Percentiles rank a stretch among this genome's conserved stretches.
Evolutionary conservation across 2,113 vertebrate genomes (phyloP).

Genomic region (Chlorocebus sabaeus): DNA sequence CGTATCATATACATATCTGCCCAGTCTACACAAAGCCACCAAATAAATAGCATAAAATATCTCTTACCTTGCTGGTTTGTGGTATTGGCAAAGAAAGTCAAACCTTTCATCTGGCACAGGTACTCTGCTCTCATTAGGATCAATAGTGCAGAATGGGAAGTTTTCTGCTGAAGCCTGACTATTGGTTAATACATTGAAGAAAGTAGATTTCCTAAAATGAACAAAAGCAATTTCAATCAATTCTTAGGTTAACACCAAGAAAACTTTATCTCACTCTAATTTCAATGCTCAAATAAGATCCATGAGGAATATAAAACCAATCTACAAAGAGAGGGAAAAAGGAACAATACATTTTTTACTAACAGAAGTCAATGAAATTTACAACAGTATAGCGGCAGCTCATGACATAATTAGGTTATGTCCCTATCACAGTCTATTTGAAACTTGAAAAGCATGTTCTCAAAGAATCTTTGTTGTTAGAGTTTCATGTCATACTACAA

Average conservation of each 20-base stretch:
- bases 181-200: slow-evolving; percentile 98
- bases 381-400: background rate
- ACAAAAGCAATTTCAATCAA: slow-evolving; percentile 57
- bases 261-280: background rate
- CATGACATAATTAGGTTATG: slow-evolving; percentile 16
- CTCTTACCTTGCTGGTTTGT: slow-evolving; percentile 93
- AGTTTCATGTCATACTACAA: background rate
- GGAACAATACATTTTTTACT: slow-evolving; percentile 31
- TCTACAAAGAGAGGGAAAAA: background rate
- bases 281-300: slow-evolving; percentile 31
- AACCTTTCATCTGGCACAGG: slow-evolving; percentile 95
- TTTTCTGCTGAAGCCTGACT: slow-evolving; percentile 94
- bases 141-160: slow-evolving; percentile 97
- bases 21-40: background rate
- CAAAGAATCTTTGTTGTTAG: slow-evolving; percentile 17
- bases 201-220: slow-evolving; percentile 93
- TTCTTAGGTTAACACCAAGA: slow-evolving; percentile 81
- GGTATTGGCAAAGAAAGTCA: slow-evolving; percentile 94
- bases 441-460: slow-evolving; percentile 26
- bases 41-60: background rate
- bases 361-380: slow-evolving; percentile 30
- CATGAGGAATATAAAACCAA: slow-evolving; percentile 20
- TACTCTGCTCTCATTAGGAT: slow-evolving; percentile 96
- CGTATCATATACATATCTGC: background rate
- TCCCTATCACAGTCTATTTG: slow-evolving; percentile 24